Conservation (phyloP, 2,113 vertebrate genomes). For the Toxostoma redivivum region DNA sequence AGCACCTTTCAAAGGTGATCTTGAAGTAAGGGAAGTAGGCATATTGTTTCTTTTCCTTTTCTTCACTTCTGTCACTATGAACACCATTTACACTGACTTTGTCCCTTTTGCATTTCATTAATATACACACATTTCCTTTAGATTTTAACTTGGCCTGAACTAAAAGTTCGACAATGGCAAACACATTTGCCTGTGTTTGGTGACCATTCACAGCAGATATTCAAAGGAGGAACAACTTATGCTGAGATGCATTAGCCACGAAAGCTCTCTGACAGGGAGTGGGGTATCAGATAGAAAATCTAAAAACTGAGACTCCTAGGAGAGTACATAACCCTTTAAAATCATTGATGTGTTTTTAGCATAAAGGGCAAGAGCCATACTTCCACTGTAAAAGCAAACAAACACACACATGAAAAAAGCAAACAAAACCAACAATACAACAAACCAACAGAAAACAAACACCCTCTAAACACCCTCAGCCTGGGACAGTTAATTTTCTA, state of each 20-base stretch:
- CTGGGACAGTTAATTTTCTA: background rate
- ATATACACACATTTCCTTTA: background rate
- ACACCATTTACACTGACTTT: background rate
- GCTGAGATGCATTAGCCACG: background rate
- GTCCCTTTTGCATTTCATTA: background rate
- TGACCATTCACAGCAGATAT: background rate
- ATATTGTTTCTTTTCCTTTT: background rate
- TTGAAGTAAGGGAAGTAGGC: background rate
- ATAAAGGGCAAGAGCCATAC: background rate
- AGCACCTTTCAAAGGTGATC: background rate
- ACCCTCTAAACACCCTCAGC: background rate
- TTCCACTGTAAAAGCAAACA: background rate
- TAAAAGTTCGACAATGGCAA: background rate
- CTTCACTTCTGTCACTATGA: background rate
- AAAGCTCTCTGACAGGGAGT: background rate
- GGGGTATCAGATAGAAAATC: background rate
- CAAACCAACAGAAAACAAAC: background rate
- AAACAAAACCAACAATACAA: background rate
- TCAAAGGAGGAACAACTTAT: background rate
- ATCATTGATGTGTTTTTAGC: background rate
- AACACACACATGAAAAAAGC: background rate
- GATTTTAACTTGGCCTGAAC: background rate
- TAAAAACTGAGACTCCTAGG: background rate
- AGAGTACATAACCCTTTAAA: background rate
- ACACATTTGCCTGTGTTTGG: rapidly evolving